phyloP scores from a whole-genome alignment of 92 coral and sea anemone genomes.

The Chrysogorgia sp. region DNA sequence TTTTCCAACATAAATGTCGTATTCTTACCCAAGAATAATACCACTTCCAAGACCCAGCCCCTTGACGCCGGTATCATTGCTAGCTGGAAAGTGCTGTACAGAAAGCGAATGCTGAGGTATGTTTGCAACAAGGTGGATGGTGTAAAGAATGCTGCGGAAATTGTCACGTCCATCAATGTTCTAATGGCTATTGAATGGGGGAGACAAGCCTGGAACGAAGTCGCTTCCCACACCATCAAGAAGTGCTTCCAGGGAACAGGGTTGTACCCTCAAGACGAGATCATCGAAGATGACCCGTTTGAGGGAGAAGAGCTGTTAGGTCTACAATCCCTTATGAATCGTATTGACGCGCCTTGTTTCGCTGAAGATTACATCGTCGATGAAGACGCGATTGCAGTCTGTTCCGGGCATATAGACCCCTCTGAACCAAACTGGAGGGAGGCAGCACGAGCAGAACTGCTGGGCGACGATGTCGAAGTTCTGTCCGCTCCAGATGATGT shows the following conservation, averaged over 20 bases:
- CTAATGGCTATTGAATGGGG: conserved; percentile 64
- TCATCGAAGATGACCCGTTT: conserved; percentile 43
- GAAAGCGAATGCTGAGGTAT: conserved; percentile 57
- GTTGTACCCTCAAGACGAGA: conserved; percentile 36
- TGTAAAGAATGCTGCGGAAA: too few species aligned
- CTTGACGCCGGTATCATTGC: conserved; percentile 57
- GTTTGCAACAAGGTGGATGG: conserved; percentile 51
- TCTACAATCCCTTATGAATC: conserved; percentile 32
- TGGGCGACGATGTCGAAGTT: conserved; percentile 30
- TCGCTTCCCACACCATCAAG: conserved; percentile 22
- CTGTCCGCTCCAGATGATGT: conserved; percentile 31
- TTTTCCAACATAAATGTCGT: conserved; percentile 57
- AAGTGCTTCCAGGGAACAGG: conserved; percentile 35
- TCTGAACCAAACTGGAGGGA: conserved; percentile 45
- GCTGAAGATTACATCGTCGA: conserved; percentile 32
- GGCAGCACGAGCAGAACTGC: conserved; percentile 35
- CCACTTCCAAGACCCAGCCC: conserved; percentile 47
- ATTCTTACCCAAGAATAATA: too few species aligned
- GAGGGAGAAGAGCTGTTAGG: conserved; percentile 45
- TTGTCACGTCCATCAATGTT: conserved; percentile 57
- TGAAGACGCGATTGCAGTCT: conserved; percentile 44
- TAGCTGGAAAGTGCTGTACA: conserved; percentile 54
- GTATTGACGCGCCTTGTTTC: conserved; percentile 35
- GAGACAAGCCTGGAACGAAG: conserved; percentile 59
- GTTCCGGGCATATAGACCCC: conserved; percentile 33